Base-by-base conservation (phyloP, 2,113 vertebrate species). In the Ceyx margarethae region DNA sequence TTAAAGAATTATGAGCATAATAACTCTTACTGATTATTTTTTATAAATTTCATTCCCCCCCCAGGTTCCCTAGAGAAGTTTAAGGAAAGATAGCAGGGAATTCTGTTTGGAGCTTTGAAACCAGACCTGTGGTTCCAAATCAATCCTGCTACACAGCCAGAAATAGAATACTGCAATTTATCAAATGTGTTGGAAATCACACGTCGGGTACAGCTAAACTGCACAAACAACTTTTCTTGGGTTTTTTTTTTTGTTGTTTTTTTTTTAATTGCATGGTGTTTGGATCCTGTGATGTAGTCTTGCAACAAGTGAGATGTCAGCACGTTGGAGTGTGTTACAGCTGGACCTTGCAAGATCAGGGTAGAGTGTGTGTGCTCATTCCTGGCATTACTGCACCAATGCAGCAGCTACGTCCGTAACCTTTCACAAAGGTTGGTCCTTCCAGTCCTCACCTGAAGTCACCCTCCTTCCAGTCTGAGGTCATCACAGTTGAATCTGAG, bases 101-200 rank as follows among this genome's bases (percentile, higher is more conserved):
- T 81, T 83, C 72, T 94, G 71, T 85, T 89, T n/a, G 71, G 53
- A 64, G 56, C 72, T 87, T 78, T 80, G 68, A 83, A 91, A 74
- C 48, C n/a, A 61, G 87, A 87, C 68, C 72, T 85, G 54, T 3
- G n/a, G 51, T 56, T 87, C 75, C 81, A 80, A 89, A 92, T 80
- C 91, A 89, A 7, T 92, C 58, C 74, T 50, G 19, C 62, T 73
- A 26, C 3, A 9, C 45, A 56, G 54, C 68, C 21, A 77, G 89
- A 88, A 93, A 96, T 95, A 97, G 79, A 73, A 87, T 21, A 21
- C 90, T 87, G 78, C 88, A 79, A 89, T 79, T 95, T 93, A 89
- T 94, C 75, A 84, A 81, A 93, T 80, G 95, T 95, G 97, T 93
- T 89, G 96, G 85, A 92, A 95, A 89, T 97, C 89, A 48, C 95